Evolutionary conservation across 2,888 invertebrate species (phyloP).

Genomic region (Megastigmus dorsalis): DNA sequence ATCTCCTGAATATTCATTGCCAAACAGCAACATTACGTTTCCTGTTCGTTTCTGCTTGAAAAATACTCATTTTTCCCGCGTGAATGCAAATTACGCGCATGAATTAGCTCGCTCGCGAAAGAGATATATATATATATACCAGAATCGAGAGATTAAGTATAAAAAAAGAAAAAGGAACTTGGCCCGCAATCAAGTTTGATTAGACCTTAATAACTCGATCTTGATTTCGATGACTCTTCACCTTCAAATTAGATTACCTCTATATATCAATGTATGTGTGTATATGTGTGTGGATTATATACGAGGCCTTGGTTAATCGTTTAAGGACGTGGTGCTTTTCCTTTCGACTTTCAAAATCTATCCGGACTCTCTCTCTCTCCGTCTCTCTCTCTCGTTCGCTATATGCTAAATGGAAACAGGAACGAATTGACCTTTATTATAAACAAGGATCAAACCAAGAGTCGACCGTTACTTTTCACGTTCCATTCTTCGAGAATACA

Average conservation of each 20-base stretch:
- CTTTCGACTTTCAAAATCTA: slow-evolving; percentile 24
- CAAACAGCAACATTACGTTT: no score
- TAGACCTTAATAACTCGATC: slow-evolving; percentile 30
- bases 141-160: background rate
- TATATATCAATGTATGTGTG: background rate
- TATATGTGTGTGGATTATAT: background rate
- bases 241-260: slow-evolving; percentile 5
- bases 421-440: background rate
- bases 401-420: background rate
- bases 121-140: background rate
- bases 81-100: no score
- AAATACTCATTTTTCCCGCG: no score
- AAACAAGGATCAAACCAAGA: background rate
- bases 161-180: slow-evolving; percentile 4
- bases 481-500: background rate
- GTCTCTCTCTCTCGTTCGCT: no score
- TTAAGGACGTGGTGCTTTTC: slow-evolving; percentile 9
- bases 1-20: no score
- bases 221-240: slow-evolving; percentile 38
- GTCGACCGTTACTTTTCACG: background rate
- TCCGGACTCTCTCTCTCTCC: background rate
- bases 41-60: no score
- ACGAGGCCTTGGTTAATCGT: slow-evolving; percentile 19
- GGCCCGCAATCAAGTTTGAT: slow-evolving; percentile 18
- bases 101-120: background rate